Conservation (phyloP, 2,113 vertebrate species). For the Carollia perspicillata region DNA sequence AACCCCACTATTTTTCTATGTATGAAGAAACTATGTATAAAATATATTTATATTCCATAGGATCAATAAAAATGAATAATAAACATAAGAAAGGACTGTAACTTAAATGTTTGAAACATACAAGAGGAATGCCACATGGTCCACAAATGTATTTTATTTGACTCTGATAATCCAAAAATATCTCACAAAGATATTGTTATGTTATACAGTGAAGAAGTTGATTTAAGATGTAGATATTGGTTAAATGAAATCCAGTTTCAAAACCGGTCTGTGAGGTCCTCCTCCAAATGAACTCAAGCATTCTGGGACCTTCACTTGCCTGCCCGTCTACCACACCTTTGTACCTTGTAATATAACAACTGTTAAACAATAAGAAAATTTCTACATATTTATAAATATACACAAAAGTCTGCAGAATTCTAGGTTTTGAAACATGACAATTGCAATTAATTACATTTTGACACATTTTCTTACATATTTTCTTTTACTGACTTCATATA, state of each 20-base stretch:
- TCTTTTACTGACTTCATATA: background rate
- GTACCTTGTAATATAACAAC: background rate
- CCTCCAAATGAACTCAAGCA: background rate
- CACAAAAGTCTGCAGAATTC: background rate
- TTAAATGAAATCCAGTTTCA: background rate
- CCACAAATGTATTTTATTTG: background rate
- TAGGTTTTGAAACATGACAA: constrained; percentile 29
- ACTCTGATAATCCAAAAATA: background rate
- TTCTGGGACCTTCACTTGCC: background rate
- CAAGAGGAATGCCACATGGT: background rate
- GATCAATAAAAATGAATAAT: background rate
- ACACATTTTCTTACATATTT: background rate
- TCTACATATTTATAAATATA: background rate
- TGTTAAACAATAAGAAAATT: background rate
- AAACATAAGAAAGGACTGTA: background rate
- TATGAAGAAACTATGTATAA: background rate
- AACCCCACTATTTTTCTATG: background rate
- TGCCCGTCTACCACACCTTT: background rate
- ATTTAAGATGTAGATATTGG: background rate
- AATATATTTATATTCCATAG: background rate
- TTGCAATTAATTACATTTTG: background rate
- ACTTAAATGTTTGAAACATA: background rate
- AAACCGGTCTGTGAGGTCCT: background rate
- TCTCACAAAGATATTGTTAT: background rate
- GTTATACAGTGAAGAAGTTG: background rate